Evolutionary conservation across 1,140 invertebrate species (phyloP), one percentile per base, ranked within the genome.

Genomic region (Bombus superbus): DNA sequence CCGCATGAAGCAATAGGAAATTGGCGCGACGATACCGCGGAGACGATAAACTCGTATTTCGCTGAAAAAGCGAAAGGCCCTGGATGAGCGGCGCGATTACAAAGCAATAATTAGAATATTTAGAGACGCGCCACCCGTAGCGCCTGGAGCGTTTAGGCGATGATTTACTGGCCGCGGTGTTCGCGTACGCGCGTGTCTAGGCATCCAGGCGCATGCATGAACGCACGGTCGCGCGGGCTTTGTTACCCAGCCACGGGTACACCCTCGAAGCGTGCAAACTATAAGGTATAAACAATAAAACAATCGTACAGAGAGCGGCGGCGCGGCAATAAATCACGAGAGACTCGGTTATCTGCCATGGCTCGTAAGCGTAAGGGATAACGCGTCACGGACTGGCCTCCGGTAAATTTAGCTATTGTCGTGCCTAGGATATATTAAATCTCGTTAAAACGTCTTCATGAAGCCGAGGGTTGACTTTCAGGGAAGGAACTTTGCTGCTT

Each of bases 361-460:
- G 87, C 73, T 66, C 15, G 57, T 42, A 53, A 79, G 59, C 47
- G 47, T 53, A 53, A 53, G 87, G 88, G 81, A 71, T 91, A 88
- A 89, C 86, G 84, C 75, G 73, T 76, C 78, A 69, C 84, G 84
- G 74, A 66, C 74, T 66, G 83, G 74, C 83, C 75, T 83, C 83
- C 68, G 91, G 78, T 91, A 92, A 92, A 92, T 92, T 92, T 92
- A 91, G 88, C 86, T 88, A 92, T 92, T 91, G 91, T 91, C 91
- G 84, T 89, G 68, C 53, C 85, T 78, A 83, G 88, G 83, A 86
- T 92, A 90, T 91, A 92, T 91, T 91, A 92, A 92, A 90, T 91
- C 85, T 89, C 81, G 90, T 91, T 89, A 89, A 90, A 90, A 89
- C 77, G 89, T 89, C 85, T 90, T 86, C 75, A 89, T 89, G 85